These are phyloP conservation scores for Megaceryle maxima DNA, from an alignment of 2,113 vertebrate species.

Conservation along the genomic window DNA sequence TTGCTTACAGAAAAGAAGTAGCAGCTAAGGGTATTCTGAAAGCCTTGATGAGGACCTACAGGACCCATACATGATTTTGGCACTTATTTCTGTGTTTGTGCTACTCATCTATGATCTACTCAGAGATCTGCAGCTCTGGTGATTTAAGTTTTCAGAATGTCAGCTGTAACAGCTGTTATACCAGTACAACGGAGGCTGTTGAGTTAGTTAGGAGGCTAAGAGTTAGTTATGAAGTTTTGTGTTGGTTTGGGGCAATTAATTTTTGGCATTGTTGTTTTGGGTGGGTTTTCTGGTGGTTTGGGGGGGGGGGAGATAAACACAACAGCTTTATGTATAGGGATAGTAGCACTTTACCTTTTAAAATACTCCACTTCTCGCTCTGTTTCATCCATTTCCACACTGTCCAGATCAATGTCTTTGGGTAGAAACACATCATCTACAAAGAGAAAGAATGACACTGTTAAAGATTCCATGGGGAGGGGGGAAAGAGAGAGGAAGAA, in stretches of 20 bases:
- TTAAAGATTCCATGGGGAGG: neutral
- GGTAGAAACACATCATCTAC: constrained; percentile 98
- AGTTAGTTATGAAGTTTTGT: neutral
- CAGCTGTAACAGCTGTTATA: neutral
- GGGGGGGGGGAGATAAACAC: neutral
- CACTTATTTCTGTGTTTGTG: neutral
- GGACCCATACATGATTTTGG: neutral
- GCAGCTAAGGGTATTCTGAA: neutral
- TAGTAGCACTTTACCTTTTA: constrained; percentile 84
- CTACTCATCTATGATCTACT: neutral
- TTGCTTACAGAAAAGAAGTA: neutral
- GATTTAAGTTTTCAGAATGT: neutral
- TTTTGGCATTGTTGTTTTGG: neutral
- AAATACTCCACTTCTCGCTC: constrained; percentile 98
- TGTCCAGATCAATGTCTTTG: constrained; percentile 98
- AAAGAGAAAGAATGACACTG: constrained; percentile 28
- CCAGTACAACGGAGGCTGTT: neutral
- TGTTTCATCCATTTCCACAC: constrained; percentile 96
- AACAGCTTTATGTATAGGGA: neutral
- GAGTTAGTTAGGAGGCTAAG: neutral
- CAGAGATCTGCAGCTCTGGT: neutral
- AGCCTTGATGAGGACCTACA: neutral
- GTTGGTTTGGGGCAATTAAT: neutral
- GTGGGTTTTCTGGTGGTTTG: neutral
- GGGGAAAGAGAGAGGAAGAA: neutral